Evolutionary conservation across 2,888 invertebrate species (phyloP), one percentile per base, ranked within the genome.

Genomic region (Trachelus iudaicus): DNA sequence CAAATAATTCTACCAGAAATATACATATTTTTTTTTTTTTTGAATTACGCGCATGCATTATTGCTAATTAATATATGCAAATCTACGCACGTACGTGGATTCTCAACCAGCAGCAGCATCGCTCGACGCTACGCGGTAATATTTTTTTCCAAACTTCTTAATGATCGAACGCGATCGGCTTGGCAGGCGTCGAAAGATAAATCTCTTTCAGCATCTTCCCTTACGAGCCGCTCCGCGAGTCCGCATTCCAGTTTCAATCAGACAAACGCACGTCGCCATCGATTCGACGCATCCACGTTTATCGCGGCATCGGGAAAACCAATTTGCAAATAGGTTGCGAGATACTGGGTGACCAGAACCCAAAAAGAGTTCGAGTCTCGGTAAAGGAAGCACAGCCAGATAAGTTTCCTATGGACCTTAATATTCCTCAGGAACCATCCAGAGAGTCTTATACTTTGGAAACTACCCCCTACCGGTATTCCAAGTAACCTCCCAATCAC

Each of bases 281-380:
- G 84, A 82, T 83, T 83, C 85, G 82, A 81, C 81, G 81, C 82
- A 79, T 69, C 68, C 80, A 80, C 87, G 86, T 87, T 89, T 87
- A 88, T 89, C 87, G 80, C 79, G 79, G 80, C 80, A 77, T 76
- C 77, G 80, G 78, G 79, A 84, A 88, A 90, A 90, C 87, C 90
- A 90, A 90, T 90, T 90, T 90, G 89, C 90, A 90, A 90, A 90
- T 90, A 90, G 90, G 87, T 89, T 56, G 40, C 40, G 40, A 56
- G 40, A 56, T 56, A 56, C 40, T 23, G 40, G 40, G 40, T 56
- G 40, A 56, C 40, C 40, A 56, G 40, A 56, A 56, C 40, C 40
- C 40, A 6, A 56, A 23, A 6, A 56, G 40, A 56, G 9, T 56
- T 56, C 40, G 23, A 56, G 6, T 23, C 40, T 23, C 23, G 23